Percentiles rank a stretch among this genome's conserved stretches.
These are phyloP conservation scores for Eupithecia exiguata DNA, from an alignment of 2,888 invertebrate genomes.

Conservation along the genomic window DNA sequence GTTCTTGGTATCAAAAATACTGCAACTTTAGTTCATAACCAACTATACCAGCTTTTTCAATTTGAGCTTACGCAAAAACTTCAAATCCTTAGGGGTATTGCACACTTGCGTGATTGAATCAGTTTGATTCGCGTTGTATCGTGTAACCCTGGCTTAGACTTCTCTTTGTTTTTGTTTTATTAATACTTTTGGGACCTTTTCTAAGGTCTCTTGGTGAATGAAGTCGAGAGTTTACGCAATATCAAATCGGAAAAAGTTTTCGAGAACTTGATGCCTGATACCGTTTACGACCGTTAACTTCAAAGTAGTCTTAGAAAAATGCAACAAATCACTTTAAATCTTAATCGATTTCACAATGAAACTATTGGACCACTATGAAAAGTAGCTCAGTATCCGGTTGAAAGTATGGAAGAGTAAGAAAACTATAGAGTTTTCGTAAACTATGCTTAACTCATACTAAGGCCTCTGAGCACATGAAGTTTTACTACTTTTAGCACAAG, in stretches of 20 bases:
- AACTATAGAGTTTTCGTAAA: neutral
- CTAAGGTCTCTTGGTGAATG: constrained; percentile 2
- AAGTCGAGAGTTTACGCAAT: neutral
- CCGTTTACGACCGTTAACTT: neutral
- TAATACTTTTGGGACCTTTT: constrained; percentile 6
- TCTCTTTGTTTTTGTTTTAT: constrained; percentile 38
- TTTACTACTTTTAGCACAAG: neutral
- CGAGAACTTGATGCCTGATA: neutral
- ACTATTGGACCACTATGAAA: no score
- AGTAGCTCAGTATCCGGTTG: neutral
- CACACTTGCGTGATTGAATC: constrained; percentile 59
- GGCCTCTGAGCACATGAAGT: neutral
- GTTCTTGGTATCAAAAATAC: neutral
- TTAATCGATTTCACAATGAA: neutral
- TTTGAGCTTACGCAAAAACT: constrained; percentile 48
- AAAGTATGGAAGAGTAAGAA: no score
- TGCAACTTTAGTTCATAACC: neutral
- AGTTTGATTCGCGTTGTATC: constrained; percentile 51
- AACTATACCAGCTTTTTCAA: constrained; percentile 34
- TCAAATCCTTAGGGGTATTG: constrained; percentile 56
- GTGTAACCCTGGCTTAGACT: constrained; percentile 42
- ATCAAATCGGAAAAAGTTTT: neutral
- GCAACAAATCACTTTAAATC: neutral
- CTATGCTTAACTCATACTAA: neutral
- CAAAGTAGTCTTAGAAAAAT: neutral